Evolutionary conservation across 2,888 invertebrate species (phyloP), one percentile per base, ranked within the genome.

Genomic region (Empis livida): DNA sequence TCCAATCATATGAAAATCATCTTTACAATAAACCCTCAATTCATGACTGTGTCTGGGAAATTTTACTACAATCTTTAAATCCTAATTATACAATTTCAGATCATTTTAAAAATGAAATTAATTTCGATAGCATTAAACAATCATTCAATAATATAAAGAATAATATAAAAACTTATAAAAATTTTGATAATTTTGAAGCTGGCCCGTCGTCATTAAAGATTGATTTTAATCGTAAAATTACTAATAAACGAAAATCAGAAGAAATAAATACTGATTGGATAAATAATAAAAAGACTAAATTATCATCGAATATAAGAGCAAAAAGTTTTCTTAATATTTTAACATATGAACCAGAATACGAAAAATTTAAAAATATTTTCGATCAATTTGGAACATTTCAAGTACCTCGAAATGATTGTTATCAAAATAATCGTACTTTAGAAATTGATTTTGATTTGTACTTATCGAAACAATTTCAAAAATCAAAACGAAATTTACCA

Each of bases 1-100:
- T 67, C 0, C 59, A 61, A 1, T 57, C 51, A 5, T 60, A 63
- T 49, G 52, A 57, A 30, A 59, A 59, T 49, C 15, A 40, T n/a
- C 10, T 49, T 5, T 57, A 53, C 27, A 40, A 43, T 3, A 31
- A 43, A 10, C 42, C 56, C 0, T 54, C 56, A 10, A 57, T 43
- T 9, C 54, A 53, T 8, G 61, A 63, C 47, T 68, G 67, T 45
- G 57, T 64, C 42, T 68, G 66, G 67, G 60, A 59, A 2, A 44
- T 62, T 6, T 51, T 67, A 2, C 52, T 56, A 3, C 54, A 58
- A 5, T 54, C 54, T 5, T 14, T 64, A 10, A 50, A 53, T n/a
- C 51, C 57, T 15, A 56, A 56, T 23, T 53, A 54, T 2, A 27
- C 43, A 43, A 54, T 60, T 15, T 56, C 62, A 1, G 53, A 53